These are phyloP conservation scores for Zaprionus capensis DNA, from an alignment of 1,140 invertebrate species.

Conservation along the genomic window DNA sequence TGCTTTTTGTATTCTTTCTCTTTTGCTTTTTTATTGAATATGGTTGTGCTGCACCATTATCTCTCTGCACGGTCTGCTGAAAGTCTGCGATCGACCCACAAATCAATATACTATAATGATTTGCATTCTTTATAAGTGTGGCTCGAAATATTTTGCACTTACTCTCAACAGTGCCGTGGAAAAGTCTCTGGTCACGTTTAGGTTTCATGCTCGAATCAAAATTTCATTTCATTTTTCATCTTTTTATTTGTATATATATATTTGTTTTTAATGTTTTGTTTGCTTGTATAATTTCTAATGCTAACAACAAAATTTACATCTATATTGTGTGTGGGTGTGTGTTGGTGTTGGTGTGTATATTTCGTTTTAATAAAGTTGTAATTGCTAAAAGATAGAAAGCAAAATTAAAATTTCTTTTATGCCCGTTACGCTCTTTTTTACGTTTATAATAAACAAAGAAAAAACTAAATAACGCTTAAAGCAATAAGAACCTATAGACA, in stretches of 20 bases:
- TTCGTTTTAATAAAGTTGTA: slow-evolving; percentile 67
- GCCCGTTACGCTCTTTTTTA: slow-evolving; percentile 48
- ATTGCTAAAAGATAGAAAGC: slow-evolving; percentile 67
- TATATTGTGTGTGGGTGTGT: slow-evolving; percentile 27
- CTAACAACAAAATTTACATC: slow-evolving; percentile 76
- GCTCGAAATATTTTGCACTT: background rate
- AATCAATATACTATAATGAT: no score
- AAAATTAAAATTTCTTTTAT: slow-evolving; percentile 62
- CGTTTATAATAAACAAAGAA: slow-evolving; percentile 75
- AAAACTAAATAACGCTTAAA: slow-evolving; percentile 84
- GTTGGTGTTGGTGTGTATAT: slow-evolving; percentile 30
- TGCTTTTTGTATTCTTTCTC: background rate
- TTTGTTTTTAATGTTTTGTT: slow-evolving; percentile 37
- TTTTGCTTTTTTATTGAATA: slow-evolving; percentile 15
- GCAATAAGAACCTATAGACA: slow-evolving; percentile 73
- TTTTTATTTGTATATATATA: slow-evolving; percentile 43
- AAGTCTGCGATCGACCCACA: background rate
- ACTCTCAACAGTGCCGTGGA: slow-evolving; percentile 16
- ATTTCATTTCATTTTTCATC: slow-evolving; percentile 59
- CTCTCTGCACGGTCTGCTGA: slow-evolving; percentile 1
- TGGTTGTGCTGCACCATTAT: slow-evolving; percentile 26
- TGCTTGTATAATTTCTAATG: slow-evolving; percentile 43
- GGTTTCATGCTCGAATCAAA: slow-evolving; percentile 46
- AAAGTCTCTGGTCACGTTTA: slow-evolving; percentile 15
- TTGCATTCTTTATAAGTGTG: background rate